Base-by-base conservation (phyloP, 2,113 vertebrate genomes). In the Thryonomys swinderianus region DNA sequence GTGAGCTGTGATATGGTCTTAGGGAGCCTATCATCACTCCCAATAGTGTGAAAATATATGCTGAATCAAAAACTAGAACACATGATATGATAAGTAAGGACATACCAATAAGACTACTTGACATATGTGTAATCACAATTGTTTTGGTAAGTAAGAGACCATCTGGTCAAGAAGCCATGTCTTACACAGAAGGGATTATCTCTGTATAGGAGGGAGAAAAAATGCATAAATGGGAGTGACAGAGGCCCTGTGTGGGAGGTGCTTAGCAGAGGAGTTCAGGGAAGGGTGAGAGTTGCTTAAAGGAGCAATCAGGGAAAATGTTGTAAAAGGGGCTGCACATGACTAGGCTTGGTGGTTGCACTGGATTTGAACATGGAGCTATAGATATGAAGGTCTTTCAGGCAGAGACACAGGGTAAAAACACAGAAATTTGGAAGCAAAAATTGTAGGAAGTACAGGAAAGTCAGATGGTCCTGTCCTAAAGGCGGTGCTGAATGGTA, bases 81-180 rank as follows among this genome's bases (percentile, higher is more conserved):
- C 11, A 30, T 73, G 2, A 16, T 95, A 0, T 86, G 83, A 89
- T n/a, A 87, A 78, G 37, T 88, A 89, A 78, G 57, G 69, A 32
- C 11, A 80, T 79, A 42, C 13, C 64, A 32, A 78, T 59, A 78
- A 90, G 51, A 81, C n/a, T 74, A 91, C 92, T 61, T 94, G 80
- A 62, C 32, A 82, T 55, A 81, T 14, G 2, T 34, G 21, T 34
- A 82, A 11, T 90, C 34, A 61, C 42, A 40, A 80, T 83, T 85
- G 14, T 89, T 91, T 76, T 62, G 53, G 20, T 66, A 94, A 92
- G 59, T 16, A 91, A 30, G 37, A 88, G 45, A 88, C 25, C 4
- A 59, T 55, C 18, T 71, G 61, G 53, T 69, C 37, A 40, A n/a
- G 13, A 88, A 51, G 25, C 13, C 78, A n/a, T 53, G 7, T 32